Evolutionary conservation across 2,113 vertebrate species (phyloP), one percentile per base, ranked within the genome.

Genomic region (Gavia stellata): DNA sequence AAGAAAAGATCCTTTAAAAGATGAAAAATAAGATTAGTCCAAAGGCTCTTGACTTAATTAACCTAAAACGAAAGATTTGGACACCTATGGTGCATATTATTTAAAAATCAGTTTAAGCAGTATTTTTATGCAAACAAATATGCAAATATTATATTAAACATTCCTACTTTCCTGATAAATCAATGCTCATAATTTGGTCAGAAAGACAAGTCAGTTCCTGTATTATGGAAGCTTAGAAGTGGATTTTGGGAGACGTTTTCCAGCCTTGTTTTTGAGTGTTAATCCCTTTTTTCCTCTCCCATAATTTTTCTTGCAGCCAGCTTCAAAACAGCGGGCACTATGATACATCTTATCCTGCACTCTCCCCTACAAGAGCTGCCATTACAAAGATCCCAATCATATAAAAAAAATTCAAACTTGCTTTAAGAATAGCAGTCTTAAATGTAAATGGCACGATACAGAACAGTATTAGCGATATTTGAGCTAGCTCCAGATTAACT

Each of bases 1-100:
- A 94, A 90, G 55, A 93, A 96, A 97, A 97, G 81, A 95, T 86
- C 81, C 47, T 92, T 86, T 79, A 80, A 50, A 80, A 89, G 86
- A 90, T 86, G 38, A 85, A 94, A 94, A 94, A 25, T 45, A 94
- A 92, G 49, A 47, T 97, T 75, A 72, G 58, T 88, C 73, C 21
- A 49, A 85, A 93, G 34, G 33, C 47, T 63, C n/a, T 40, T 70
- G 63, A 86, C 45, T 66, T 26, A 70, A 73, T 89, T 79, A 90
- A 85, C 9, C 2, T 12, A 68, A 92, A 44, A 67, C 61, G 90
- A 80, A 90, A 73, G 3, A 88, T 63, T 21, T 58, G 67, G 58
- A 72, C 23, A 56, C 25, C 20, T 53, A 21, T 12, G 17, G 20
- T 49, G 23, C 18, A 23, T 50, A 38, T 62, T 80, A 75, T 72